phyloP scores from a whole-genome alignment of 2,113 vertebrate genomes.

The Brachyhypopomus gauderio region DNA sequence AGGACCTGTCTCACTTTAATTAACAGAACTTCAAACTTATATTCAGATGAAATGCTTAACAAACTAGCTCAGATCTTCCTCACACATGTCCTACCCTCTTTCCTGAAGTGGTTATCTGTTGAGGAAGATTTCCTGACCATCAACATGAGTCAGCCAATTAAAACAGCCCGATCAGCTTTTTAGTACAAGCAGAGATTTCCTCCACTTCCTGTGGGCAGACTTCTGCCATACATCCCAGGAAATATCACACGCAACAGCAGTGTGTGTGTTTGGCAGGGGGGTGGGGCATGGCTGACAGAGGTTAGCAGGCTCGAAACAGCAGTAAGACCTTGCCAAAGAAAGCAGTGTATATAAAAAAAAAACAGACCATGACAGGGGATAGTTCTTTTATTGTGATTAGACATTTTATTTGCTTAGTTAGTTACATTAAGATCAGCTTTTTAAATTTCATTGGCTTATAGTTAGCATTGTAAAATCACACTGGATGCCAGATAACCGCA shows the following conservation, averaged over 20 bases:
- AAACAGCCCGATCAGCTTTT: constrained; percentile 39
- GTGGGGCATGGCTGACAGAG: neutral
- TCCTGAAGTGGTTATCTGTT: constrained; percentile 15
- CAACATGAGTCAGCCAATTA: constrained; percentile 22
- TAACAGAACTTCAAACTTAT: too few relatives aligned
- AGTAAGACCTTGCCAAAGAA: constrained; percentile 13
- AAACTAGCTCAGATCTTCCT: neutral
- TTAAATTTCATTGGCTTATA: neutral
- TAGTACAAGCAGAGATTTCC: constrained; percentile 35
- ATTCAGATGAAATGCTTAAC: neutral
- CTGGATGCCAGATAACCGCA: neutral
- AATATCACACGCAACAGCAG: neutral
- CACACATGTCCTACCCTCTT: neutral
- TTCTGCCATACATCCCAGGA: constrained; percentile 8
- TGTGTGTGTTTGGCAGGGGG: neutral
- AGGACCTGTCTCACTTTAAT: neutral
- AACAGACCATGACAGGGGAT: neutral
- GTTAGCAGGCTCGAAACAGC: constrained; percentile 21
- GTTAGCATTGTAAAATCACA: neutral
- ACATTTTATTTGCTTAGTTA: constrained; percentile 42
- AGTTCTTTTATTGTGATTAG: constrained; percentile 28
- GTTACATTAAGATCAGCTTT: neutral
- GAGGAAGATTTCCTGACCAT: constrained; percentile 12
- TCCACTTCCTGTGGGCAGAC: constrained; percentile 35
- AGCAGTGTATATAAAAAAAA: constrained; percentile 15